Conservation (phyloP, 2,113 vertebrate species). For the Motacilla alba region DNA sequence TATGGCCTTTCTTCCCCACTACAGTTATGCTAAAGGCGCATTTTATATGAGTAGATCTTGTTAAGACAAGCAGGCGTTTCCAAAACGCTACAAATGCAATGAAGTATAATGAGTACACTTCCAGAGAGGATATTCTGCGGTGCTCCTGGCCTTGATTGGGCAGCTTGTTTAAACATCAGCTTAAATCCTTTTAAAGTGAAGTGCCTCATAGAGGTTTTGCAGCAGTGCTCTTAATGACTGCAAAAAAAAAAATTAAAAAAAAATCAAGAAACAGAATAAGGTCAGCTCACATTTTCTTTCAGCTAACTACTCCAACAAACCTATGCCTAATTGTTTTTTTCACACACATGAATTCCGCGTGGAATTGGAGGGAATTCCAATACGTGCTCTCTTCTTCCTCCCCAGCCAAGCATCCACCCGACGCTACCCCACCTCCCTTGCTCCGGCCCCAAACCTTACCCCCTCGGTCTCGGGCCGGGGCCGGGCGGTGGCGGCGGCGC, state of each 20-base stretch:
- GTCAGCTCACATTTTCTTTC: background rate
- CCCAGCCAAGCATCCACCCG: rapidly evolving
- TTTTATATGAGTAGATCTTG: background rate
- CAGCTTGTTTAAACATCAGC: slow-evolving; percentile 31
- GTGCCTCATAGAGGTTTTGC: background rate
- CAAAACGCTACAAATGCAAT: background rate
- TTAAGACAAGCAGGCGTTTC: slow-evolving; percentile 1
- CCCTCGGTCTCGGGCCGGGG: too few species aligned
- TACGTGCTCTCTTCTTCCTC: rapidly evolving
- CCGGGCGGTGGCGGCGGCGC: background rate
- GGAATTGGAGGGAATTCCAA: background rate
- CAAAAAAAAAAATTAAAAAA: background rate
- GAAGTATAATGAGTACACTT: background rate
- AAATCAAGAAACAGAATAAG: background rate
- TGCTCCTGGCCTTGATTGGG: slow-evolving; percentile 4
- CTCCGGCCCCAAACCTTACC: too few species aligned
- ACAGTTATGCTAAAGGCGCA: background rate
- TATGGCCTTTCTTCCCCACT: background rate
- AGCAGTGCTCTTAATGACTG: background rate
- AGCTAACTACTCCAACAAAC: background rate
- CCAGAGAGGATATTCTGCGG: slow-evolving; percentile 11
- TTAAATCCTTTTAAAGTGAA: slow-evolving; percentile 34
- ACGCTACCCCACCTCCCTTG: too few species aligned
- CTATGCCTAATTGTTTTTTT: rapidly evolving
- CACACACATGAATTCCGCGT: rapidly evolving